Base-by-base conservation (phyloP, 2,797 vertebrate species). In the Microctenopoma stevenorrisi region DNA sequence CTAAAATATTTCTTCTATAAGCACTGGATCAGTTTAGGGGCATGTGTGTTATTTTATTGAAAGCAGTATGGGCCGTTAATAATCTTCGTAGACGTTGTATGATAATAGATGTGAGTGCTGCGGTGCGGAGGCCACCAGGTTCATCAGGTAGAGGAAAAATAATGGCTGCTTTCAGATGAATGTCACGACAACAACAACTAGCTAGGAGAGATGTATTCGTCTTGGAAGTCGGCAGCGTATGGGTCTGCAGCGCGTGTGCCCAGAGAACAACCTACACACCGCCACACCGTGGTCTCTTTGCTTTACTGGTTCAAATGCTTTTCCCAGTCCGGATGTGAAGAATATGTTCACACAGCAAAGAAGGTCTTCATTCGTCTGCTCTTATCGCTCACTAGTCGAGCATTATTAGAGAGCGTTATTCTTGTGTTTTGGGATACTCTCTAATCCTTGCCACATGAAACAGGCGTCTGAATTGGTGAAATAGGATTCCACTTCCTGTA, bases 81-180 rank as follows among this genome's bases (percentile, higher is more conserved):
- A 82, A 85, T 88, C 61, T 68, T 67, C 68, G 25, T 37, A 47
- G 79, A 70, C 43, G 7, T 64, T 64, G 47, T 68, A 70, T 74
- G 78, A 73, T 86, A 83, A 89, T 65, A 78, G 64, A 85, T 78
- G 84, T 51, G 71, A 83, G 70, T 49, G 73, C 50, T 64, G 58
- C 57, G 35, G 60, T 33, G 49, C 46, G 47, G 71, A 83, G 74
- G 82, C 72, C 81, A 81, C 82, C 73, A n/a, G 74, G 87, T 86
- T 89, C 86, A 85, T 88, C 85, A 75, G 72, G 70, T 82, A 65
- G 75, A 76, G 63, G 64, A 64, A 71, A 77, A 84, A 82, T 76
- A 90, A 84, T 69, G 65, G 71, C 58, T 58, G 48, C 83, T 86
- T 86, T 73, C 69, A 76, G 58, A 79, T 11, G 28, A 73, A 77